Evolutionary conservation across 2,888 invertebrate species (phyloP).

Genomic region (Cosmia pyralina): DNA sequence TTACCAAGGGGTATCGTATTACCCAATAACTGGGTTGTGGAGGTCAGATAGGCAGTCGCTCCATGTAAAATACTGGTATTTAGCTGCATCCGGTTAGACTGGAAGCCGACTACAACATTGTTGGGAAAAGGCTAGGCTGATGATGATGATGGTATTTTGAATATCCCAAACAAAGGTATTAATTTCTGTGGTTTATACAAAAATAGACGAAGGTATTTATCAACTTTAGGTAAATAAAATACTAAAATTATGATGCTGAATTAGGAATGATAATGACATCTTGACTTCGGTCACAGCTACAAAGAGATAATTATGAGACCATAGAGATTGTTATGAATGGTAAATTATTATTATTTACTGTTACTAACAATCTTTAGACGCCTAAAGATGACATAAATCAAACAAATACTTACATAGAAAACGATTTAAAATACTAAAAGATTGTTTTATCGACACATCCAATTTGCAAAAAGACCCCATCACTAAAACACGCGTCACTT

Average conservation of each 20-base stretch:
- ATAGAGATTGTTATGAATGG: too few species aligned
- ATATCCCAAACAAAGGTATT: background rate
- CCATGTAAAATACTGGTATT: too few species aligned
- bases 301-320: too few species aligned
- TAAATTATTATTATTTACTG: background rate
- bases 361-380: background rate
- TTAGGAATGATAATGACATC: too few species aligned
- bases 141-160: background rate
- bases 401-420: background rate
- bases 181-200: background rate
- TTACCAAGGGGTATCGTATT: too few species aligned
- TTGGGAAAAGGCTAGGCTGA: too few species aligned
- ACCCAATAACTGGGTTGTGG: too few species aligned
- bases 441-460: slow-evolving; percentile 41
- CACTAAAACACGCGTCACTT: slow-evolving; percentile 86
- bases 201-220: background rate
- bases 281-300: background rate
- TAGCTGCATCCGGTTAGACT: too few species aligned
- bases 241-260: background rate
- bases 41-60: too few species aligned
- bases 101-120: too few species aligned
- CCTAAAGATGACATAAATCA: background rate
- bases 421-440: background rate
- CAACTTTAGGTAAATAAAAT: background rate
- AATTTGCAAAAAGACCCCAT: slow-evolving; percentile 65